Evolutionary conservation across 2,888 invertebrate genomes (phyloP).

Genomic region (Escarpia spicata): DNA sequence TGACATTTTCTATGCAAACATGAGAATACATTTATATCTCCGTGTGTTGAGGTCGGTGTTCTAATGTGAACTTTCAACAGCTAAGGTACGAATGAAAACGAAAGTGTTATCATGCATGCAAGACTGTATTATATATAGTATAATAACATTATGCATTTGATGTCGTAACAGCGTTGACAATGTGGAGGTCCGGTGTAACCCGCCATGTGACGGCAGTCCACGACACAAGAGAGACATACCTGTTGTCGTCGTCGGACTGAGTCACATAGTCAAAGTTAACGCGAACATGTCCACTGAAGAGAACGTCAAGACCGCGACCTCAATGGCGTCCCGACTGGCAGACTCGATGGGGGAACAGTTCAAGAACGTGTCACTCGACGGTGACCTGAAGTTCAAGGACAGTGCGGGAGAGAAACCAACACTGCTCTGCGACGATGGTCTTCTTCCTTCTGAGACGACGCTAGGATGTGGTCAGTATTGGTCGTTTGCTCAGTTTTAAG

Average conservation of each 20-base stretch:
- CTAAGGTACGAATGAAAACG: too few relatives aligned
- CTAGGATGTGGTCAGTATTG: constrained; percentile 3
- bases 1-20: too few relatives aligned
- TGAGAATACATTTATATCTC: too few relatives aligned
- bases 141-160: not conserved
- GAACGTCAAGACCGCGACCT: not conserved
- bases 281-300: not conserved
- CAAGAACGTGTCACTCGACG: not conserved
- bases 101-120: too few relatives aligned
- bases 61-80: too few relatives aligned
- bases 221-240: not conserved
- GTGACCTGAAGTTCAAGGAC: not conserved
- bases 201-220: not conserved
- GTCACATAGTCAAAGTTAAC: not conserved
- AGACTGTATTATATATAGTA: too few relatives aligned
- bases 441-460: not conserved
- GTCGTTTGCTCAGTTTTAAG: not conserved
- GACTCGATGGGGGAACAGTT: not conserved
- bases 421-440: not conserved
- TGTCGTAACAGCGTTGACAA: not conserved
- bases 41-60: too few relatives aligned
- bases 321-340: not conserved
- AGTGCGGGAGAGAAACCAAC: not conserved
- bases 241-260: not conserved
- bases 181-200: not conserved